phyloP scores from a whole-genome alignment of 2,113 vertebrate genomes.

The Alethe diademata region DNA sequence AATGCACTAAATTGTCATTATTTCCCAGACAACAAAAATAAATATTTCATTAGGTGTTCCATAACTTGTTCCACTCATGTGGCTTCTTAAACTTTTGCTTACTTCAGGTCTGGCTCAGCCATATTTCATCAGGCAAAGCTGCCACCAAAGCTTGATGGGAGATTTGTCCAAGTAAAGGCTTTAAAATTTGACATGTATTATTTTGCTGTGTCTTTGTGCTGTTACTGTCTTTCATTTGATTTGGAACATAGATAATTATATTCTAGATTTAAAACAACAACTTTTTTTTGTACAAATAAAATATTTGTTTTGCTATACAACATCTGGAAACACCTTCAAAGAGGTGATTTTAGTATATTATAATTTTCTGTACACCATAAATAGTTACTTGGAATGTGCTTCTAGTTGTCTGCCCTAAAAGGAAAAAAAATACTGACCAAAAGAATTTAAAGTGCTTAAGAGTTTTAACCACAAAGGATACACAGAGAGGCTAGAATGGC shows the following conservation, averaged over 20 bases:
- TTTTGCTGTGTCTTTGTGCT: slow-evolving; percentile 1
- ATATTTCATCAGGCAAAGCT: slow-evolving; percentile 6
- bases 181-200: background rate
- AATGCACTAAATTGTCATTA: background rate
- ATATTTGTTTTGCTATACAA: slow-evolving; percentile 48
- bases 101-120: slow-evolving; percentile 11
- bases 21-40: background rate
- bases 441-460: slow-evolving; percentile 71
- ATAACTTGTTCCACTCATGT: background rate
- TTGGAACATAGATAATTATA: slow-evolving; percentile 49
- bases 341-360: slow-evolving; percentile 64
- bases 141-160: background rate
- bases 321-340: slow-evolving; percentile 62
- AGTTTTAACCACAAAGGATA: slow-evolving; percentile 69
- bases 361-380: slow-evolving; percentile 59
- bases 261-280: slow-evolving; percentile 47
- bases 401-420: slow-evolving; percentile 57
- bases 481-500: slow-evolving; percentile 62
- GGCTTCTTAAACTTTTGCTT: slow-evolving; percentile 7
- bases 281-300: slow-evolving; percentile 19
- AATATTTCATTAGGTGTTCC: background rate
- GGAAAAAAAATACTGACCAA: slow-evolving; percentile 66
- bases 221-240: slow-evolving; percentile 30
- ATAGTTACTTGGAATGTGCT: slow-evolving; percentile 60
- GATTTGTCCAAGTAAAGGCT: slow-evolving; percentile 9